A percentile compares a stretch with the other conserved stretches of the same genome.
These are phyloP conservation scores for Dicycla oo DNA, from an alignment of 2,888 invertebrate species.

Conservation along the genomic window DNA sequence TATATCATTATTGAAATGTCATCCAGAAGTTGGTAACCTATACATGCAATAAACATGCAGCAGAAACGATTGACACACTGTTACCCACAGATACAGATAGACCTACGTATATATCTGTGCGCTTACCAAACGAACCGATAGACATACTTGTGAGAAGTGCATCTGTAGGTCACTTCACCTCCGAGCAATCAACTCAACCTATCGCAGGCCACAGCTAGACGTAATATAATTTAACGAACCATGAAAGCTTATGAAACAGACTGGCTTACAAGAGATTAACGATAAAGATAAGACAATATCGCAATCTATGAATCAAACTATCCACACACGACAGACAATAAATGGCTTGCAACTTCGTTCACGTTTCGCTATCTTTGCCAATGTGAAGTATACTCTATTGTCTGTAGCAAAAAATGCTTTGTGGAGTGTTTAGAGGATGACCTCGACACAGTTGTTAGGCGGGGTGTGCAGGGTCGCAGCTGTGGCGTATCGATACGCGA, in stretches of 20 bases:
- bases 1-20: constrained; percentile 3
- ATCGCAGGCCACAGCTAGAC: neutral
- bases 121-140: neutral
- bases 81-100: no score
- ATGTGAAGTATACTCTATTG: constrained; percentile 44
- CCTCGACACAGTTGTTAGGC: constrained; percentile 47
- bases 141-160: no score
- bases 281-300: constrained; percentile 70
- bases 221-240: neutral
- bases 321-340: constrained; percentile 63
- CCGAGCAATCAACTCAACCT: neutral
- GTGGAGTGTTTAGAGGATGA: constrained; percentile 33
- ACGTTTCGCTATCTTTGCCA: constrained; percentile 6
- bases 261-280: constrained; percentile 54
- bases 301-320: constrained; percentile 74
- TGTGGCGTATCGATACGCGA: constrained; percentile 65
- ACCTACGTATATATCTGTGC: no score
- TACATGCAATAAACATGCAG: neutral
- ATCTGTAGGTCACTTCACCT: neutral
- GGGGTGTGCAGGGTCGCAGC: constrained; percentile 56
- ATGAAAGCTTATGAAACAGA: constrained; percentile 22
- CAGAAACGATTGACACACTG: neutral
- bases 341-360: constrained; percentile 65
- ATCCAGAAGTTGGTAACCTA: neutral
- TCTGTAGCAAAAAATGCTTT: constrained; percentile 46